Base-by-base conservation (phyloP, 1,140 invertebrate species). In the Linepithema humile region DNA sequence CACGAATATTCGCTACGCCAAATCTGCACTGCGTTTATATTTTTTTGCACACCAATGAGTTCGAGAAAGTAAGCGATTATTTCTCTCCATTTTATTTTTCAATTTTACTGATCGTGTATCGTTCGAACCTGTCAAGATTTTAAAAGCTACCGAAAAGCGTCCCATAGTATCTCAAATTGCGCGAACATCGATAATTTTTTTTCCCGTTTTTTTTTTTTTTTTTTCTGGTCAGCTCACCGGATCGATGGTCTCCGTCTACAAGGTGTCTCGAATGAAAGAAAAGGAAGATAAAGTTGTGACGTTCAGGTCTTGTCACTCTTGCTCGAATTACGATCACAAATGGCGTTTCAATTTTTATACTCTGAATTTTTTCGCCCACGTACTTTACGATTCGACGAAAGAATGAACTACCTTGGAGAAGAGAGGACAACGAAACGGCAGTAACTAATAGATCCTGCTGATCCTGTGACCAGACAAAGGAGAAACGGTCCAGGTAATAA, bases 401-500 rank as follows among this genome's bases (percentile, higher is more conserved):
- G 10, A 67, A 69, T 35, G 23, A 40, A 4, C 17, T 9, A 6
- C 17, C 17, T 38, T 4, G 20, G 59, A 12, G 15, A 32, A 29
- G 7, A 6, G 23, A 35, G 32, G 20, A 4, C 26, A 38, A 78
- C 17, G 3, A 65, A 48, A 48, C 48, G 38, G 29, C 17, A 45
- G 26, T 80, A 59, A 73, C 60, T 74, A 75, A 86, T 86, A 75
- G 67, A 53, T 64, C n/a, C 23, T 32, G 40, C 15, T 48, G 48
- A 83, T 87, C 69, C 62, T 3, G 26, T 5, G 57, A 32, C 2
- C 23, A 26, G 26, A 53, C 32, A 38, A 59, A 70, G 29, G 20
- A 40, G 9, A 38, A 45, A 45, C 15, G 15, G 43, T 15, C 43
- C 55, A 60, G 59, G 40, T 70, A 73, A 83, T 60, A 53, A 86